Conservation (phyloP, 2,797 vertebrate species). For the Psittacula echo region DNA sequence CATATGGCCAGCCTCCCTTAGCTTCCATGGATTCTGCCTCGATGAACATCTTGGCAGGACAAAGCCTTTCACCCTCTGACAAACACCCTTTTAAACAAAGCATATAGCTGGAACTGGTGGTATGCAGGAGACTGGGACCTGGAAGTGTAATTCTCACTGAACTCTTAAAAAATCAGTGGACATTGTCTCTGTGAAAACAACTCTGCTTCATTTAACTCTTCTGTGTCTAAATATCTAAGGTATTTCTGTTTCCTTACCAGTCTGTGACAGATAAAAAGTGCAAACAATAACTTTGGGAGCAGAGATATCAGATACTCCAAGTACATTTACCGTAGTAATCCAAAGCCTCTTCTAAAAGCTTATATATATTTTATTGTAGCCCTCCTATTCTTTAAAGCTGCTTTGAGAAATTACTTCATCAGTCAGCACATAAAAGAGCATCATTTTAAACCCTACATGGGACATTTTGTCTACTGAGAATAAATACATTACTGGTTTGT, state of each 20-base stretch:
- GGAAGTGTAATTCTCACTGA: not conserved
- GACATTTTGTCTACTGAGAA: not conserved
- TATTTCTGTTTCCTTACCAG: constrained; percentile 7
- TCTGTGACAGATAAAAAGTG: not conserved
- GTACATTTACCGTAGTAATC: not conserved
- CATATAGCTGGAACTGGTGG: not conserved
- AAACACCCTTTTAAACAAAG: not conserved
- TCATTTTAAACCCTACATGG: not conserved
- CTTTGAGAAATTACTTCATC: constrained; percentile 39
- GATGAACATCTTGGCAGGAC: constrained; percentile 16
- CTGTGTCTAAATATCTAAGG: not conserved
- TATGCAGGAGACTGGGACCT: not conserved
- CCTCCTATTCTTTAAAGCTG: constrained; percentile 16
- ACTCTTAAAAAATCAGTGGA: not conserved
- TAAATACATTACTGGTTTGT: not conserved
- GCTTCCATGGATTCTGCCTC: constrained; percentile 13
- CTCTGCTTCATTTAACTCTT: not conserved
- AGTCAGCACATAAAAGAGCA: not conserved
- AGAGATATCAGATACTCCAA: not conserved
- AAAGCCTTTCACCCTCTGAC: not conserved
- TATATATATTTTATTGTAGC: not conserved
- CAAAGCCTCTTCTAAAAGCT: constrained; percentile 24
- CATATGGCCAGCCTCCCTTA: not conserved
- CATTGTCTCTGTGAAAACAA: not conserved
- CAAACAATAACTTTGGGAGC: not conserved